phyloP scores from a whole-genome alignment of 2,113 vertebrate genomes.

The Glareola pratincola region DNA sequence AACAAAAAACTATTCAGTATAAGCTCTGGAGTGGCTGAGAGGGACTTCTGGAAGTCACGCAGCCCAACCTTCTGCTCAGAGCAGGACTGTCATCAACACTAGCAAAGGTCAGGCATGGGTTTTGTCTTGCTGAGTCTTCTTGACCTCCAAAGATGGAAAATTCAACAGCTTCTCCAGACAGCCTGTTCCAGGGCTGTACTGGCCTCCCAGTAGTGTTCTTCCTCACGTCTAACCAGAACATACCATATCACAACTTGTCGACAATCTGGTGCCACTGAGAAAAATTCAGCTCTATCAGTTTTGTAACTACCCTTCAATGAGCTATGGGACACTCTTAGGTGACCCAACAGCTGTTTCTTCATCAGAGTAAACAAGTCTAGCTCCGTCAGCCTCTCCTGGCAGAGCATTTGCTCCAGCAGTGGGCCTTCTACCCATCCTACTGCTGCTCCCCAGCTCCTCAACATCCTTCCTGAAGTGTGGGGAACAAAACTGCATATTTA shows the following conservation, averaged over 20 bases:
- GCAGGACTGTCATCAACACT: background rate
- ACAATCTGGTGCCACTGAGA: background rate
- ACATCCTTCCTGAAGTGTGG: background rate
- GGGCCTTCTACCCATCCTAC: background rate
- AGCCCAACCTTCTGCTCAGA: background rate
- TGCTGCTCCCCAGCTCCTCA: background rate
- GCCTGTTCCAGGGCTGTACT: background rate
- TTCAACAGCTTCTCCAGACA: background rate
- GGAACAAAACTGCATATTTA: background rate
- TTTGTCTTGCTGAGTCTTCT: background rate
- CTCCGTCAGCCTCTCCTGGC: background rate
- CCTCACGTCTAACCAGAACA: background rate
- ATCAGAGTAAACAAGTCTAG: background rate
- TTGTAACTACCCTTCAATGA: background rate
- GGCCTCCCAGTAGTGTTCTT: fast-evolving
- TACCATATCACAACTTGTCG: background rate
- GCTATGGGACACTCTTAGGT: background rate
- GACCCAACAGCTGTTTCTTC: background rate
- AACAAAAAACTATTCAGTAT: background rate
- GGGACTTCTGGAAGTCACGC: background rate
- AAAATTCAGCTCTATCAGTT: background rate
- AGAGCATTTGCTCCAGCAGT: background rate
- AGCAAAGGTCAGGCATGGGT: background rate
- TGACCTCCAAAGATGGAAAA: background rate
- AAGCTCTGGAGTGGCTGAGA: background rate